Evolutionary conservation across 2,797 vertebrate species (phyloP), one percentile per base, ranked within the genome.

Genomic region (Sus cebifrons): DNA sequence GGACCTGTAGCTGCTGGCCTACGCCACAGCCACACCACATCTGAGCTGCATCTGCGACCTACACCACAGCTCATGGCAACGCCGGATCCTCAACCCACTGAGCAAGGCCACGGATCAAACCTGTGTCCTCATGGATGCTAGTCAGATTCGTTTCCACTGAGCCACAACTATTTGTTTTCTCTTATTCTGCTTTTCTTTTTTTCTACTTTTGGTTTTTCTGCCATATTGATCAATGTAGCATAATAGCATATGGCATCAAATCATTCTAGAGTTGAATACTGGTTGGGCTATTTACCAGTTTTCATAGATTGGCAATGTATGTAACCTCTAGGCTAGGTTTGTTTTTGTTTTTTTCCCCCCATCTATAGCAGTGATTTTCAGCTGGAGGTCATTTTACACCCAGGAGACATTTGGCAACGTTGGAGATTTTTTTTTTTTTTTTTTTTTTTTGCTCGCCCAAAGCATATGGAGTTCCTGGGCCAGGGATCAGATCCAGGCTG

Each of bases 251-350:
- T 67, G 70, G n/a, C 18, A 23, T 86, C 32, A 68, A 70, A 60
- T 65, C 60, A 92, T 74, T 52, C 68, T 86, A 64, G 20, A 67
- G 60, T 87, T 95, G 81, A 94, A 68, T 82, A 67, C 32, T 87
- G 40, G 65, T 40, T 86, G 74, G 32, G 32, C 36, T 94, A 52
- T 86, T 93, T 75, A 81, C 71, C 87, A 85, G 86, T 92, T 94
- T 36, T 18, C 54, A 74, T 5, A 70, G 65, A 91, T 25, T 32
- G 74, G 32, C 44, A 54, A 86, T 78, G 62, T 95, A 70, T 60
- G 88, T 91, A 52, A 67, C 68, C 6, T 94, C 54, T 74, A 83
- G 87, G 40, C 49, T 67, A 75, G 40, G 7, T 67, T n/a, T 32
- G n/a, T 68, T 78, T 32, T 16, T 78, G 65, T 54, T 49, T 36